A percentile compares a stretch with the other conserved stretches of the same genome.
Evolutionary conservation across 2,888 invertebrate genomes (phyloP).

Genomic region (Entomobrya multifasciata): DNA sequence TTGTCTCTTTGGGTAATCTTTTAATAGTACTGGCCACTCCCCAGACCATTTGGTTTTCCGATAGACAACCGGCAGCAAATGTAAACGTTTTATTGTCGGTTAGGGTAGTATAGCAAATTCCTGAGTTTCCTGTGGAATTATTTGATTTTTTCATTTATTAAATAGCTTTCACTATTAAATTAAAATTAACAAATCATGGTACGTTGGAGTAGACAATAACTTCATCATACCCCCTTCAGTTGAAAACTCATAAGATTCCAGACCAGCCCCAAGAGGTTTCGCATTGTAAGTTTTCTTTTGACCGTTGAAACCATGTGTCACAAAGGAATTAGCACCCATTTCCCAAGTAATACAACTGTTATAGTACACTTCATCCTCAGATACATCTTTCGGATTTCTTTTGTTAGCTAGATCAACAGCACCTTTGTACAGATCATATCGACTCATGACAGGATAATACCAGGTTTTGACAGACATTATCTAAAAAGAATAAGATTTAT

Average conservation of each 20-base stretch:
- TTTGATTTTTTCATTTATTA: neutral
- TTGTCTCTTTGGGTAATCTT: neutral
- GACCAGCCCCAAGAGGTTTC: neutral
- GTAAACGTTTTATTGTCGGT: constrained; percentile 14
- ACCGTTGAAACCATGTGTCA: constrained; percentile 23
- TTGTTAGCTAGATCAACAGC: neutral
- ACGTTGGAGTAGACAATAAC: neutral
- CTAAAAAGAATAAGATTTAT: neutral
- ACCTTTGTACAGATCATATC: constrained; percentile 1
- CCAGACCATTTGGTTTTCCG: constrained; percentile 21
- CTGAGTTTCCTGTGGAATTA: neutral
- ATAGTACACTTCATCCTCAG: constrained; percentile 5
- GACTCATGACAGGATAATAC: constrained; percentile 28
- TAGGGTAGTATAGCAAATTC: neutral
- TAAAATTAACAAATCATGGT: no score
- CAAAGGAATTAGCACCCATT: neutral
- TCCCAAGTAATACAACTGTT: constrained; percentile 30
- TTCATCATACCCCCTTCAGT: neutral
- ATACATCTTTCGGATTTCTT: neutral
- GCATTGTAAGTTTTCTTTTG: neutral
- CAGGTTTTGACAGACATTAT: neutral
- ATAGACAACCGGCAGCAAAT: neutral
- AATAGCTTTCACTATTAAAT: neutral
- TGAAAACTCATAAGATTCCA: neutral
- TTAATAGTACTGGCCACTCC: neutral